Evolutionary conservation across 2,113 vertebrate genomes (phyloP).

Genomic region (Carollia perspicillata): DNA sequence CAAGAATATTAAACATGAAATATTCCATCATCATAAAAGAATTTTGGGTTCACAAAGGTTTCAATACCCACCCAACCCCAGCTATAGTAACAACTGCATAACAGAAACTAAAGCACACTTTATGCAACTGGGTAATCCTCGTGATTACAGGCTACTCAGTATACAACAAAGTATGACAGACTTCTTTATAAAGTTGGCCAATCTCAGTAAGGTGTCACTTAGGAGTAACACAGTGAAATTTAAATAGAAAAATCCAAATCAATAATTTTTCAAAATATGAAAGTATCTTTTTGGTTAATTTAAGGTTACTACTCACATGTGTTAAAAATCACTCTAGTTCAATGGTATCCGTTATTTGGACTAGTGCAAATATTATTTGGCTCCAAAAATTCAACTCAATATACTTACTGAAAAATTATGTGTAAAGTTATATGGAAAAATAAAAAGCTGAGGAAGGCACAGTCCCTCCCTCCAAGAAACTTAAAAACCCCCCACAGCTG

Average conservation of each 20-base stretch:
- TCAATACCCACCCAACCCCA: slow-evolving; percentile 26
- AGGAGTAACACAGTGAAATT: neutral
- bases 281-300: neutral
- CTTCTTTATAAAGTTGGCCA: neutral
- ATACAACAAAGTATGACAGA: neutral
- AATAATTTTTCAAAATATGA: neutral
- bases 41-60: slow-evolving; percentile 64
- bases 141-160: neutral
- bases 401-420: neutral
- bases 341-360: neutral
- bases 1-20: slow-evolving; percentile 57
- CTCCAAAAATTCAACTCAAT: neutral
- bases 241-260: neutral
- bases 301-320: neutral
- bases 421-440: neutral
- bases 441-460: neutral
- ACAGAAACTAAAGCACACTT: slow-evolving; percentile 26
- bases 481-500: neutral
- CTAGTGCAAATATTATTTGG: neutral
- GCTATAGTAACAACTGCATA: slow-evolving; percentile 55
- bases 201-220: neutral
- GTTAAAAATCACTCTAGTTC: neutral
- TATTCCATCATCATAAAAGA: slow-evolving; percentile 65
- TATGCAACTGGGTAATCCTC: neutral
- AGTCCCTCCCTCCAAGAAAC: neutral